Evolutionary conservation across 1,140 invertebrate species (phyloP), one percentile per base, ranked within the genome.

Genomic region (Micrasema longulum): DNA sequence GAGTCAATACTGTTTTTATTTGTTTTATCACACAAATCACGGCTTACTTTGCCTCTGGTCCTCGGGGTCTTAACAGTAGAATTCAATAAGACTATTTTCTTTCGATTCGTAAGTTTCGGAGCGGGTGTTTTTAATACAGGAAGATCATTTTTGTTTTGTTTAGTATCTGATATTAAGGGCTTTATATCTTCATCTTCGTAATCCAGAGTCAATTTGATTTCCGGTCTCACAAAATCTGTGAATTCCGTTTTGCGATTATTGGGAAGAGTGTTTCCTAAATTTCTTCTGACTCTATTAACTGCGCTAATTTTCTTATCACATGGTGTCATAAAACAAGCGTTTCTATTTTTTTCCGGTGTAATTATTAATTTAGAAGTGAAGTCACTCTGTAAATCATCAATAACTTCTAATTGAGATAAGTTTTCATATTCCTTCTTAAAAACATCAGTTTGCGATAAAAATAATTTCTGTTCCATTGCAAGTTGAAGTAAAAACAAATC

Each of bases 201-300:
- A 41, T 72, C 68, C 2, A 76, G 48, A 23, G 60, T 55, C 6
- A 76, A 26, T 55, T 76, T 76, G 16, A 73, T 70, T 12, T 52
- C 47, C 2, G 74, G 71, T 38, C 53, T 41, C 7, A 66, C n/a
- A 63, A 70, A 67, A 2, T 72, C 47, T 12, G 70, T 35, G 20
- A 52, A 48, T 70, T 70, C 68, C 4, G 14, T 62, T 62, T 69
- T 60, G 11, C 20, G 20, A 6, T 53, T 35, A 31, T 41, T 45
- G 10, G 26, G 26, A 6, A 43, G 6, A 11, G 50, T 55, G 20
- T 68, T 53, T 23, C n/a, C 53, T 47, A 48, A 26, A 60, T 69
- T 63, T 31, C 23, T 52, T 20, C 48, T 69, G 11, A 60, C 35
- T 22, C 26, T 23, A 41, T 57, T 64, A 3, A 52, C 20, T 12